Percentiles rank a stretch among this genome's conserved stretches.
phyloP scores from a whole-genome alignment of 1,140 invertebrate genomes.

The Eupristina koningsbergeri region DNA sequence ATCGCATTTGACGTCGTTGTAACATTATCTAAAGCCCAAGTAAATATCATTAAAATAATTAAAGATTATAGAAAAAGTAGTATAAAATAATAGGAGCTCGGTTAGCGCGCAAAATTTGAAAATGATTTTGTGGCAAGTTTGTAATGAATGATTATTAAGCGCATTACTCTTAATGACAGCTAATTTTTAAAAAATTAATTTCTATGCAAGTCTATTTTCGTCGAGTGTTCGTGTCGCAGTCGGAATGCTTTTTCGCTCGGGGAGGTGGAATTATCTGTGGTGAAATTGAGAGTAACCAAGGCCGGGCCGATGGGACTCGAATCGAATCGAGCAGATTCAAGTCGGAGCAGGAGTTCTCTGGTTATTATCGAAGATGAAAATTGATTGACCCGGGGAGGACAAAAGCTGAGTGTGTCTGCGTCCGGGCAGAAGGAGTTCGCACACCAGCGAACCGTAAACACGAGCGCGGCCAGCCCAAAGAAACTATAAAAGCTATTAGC shows the following conservation, averaged over 20 bases:
- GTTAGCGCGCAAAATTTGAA: too few species aligned
- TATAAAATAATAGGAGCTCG: too few species aligned
- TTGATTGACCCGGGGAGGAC: constrained; percentile 17
- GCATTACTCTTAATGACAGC: not conserved
- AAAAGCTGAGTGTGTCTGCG: not conserved
- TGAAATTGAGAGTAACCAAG: not conserved
- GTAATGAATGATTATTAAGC: not conserved
- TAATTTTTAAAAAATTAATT: not conserved
- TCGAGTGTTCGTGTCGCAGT: not conserved
- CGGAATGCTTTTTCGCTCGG: not conserved
- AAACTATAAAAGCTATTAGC: constrained; percentile 40
- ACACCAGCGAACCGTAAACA: constrained; percentile 2
- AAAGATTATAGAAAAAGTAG: too few species aligned
- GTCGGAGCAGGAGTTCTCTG: not conserved
- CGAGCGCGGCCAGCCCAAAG: not conserved
- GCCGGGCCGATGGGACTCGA: not conserved
- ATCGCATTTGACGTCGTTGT: too few species aligned
- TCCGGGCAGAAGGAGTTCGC: not conserved
- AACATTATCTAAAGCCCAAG: too few species aligned
- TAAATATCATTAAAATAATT: too few species aligned
- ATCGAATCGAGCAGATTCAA: not conserved
- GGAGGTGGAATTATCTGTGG: not conserved
- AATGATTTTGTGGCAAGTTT: too few species aligned
- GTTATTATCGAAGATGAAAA: constrained; percentile 33
- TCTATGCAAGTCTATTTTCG: not conserved